Evolutionary conservation across 2,113 vertebrate species (phyloP).

Genomic region (Clarias magur): DNA sequence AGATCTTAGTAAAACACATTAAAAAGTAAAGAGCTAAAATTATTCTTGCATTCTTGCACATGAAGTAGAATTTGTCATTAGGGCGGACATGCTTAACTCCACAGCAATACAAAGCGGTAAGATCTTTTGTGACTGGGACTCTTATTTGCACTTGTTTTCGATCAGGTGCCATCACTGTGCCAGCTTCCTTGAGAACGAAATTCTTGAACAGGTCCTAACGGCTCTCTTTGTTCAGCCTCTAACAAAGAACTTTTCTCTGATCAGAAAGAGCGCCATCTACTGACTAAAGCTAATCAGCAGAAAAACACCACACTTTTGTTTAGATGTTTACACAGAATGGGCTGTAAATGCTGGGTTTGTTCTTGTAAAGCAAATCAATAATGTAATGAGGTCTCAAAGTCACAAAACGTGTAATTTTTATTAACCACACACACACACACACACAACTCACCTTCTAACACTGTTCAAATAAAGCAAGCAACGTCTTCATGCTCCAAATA

Average conservation of each 20-base stretch:
- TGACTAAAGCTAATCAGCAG: not conserved
- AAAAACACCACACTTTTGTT: not conserved
- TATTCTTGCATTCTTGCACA: not conserved
- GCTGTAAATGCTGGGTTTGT: not conserved
- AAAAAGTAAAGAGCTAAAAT: not conserved
- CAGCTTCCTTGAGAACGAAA: constrained; percentile 12
- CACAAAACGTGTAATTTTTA: too few species aligned
- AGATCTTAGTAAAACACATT: not conserved
- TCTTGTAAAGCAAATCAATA: not conserved
- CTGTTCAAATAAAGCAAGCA: too few species aligned
- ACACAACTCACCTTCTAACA: too few species aligned
- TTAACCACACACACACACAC: too few species aligned
- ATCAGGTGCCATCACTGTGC: constrained; percentile 2
- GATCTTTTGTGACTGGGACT: not conserved
- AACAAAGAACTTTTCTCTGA: constrained; percentile 43
- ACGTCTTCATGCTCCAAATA: too few species aligned
- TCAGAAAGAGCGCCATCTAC: constrained; percentile 47
- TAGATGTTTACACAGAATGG: not conserved
- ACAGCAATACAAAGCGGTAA: not conserved
- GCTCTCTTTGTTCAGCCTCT: constrained; percentile 46
- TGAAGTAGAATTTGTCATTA: not conserved
- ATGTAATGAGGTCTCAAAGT: too few species aligned
- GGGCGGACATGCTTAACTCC: not conserved
- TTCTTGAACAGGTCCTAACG: constrained; percentile 41
- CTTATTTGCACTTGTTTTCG: not conserved